These are phyloP conservation scores for Heliconius melpomene DNA, from an alignment of 1,140 invertebrate species.

Conservation along the genomic window DNA sequence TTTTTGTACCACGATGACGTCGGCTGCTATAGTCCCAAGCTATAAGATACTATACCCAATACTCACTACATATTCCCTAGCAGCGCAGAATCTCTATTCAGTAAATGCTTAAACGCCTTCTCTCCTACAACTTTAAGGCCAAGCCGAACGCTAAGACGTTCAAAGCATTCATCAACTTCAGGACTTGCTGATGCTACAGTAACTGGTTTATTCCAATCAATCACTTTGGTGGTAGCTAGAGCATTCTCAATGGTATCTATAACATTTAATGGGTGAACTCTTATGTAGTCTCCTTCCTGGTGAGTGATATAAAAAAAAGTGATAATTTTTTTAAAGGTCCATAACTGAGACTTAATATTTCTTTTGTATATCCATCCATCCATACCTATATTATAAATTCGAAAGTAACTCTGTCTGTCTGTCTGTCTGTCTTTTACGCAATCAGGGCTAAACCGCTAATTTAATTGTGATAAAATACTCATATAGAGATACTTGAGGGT, in stretches of 20 bases:
- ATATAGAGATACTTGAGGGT: too few species aligned
- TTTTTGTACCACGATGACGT: too few species aligned
- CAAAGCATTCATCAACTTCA: slow-evolving; percentile 36
- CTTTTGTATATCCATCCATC: too few species aligned
- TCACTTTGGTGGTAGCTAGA: slow-evolving; percentile 39
- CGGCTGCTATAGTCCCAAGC: too few species aligned
- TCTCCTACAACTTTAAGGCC: slow-evolving; percentile 31
- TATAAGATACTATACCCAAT: too few species aligned
- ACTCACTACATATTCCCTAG: slow-evolving; percentile 41
- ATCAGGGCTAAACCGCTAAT: too few species aligned
- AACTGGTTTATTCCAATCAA: slow-evolving; percentile 46
- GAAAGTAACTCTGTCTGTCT: too few species aligned
- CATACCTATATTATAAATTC: too few species aligned
- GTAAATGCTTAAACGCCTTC: slow-evolving; percentile 38
- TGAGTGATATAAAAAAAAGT: not conserved
- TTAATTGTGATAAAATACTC: too few species aligned
- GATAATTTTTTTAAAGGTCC: not conserved
- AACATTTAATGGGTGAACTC: slow-evolving; percentile 43
- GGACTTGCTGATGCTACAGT: slow-evolving; percentile 37
- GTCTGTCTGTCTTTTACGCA: too few species aligned
- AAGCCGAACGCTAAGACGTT: slow-evolving; percentile 30
- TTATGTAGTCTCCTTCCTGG: slow-evolving; percentile 28
- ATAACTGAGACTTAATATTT: not conserved
- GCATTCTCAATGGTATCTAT: slow-evolving; percentile 42
- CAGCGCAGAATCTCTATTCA: slow-evolving; percentile 29